Base-by-base conservation (phyloP, 2,888 invertebrate species). In the Gastrophysa polygoni region DNA sequence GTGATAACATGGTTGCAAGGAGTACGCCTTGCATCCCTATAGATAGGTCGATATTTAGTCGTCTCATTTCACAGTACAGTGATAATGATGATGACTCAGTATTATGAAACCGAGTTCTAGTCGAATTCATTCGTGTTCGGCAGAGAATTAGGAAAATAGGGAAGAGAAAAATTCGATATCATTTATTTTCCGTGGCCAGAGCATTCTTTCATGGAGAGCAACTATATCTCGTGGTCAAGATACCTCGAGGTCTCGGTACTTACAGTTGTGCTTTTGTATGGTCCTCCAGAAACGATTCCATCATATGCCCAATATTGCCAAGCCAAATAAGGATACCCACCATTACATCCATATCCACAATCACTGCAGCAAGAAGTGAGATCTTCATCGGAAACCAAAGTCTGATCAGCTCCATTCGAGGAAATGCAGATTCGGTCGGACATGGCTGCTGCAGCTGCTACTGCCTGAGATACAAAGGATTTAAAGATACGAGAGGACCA, bases 381-480 rank as follows among this genome's bases (percentile, higher is more conserved):
- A 81, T 95, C 91, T 76, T 93, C 91, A 24, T 93, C 88, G 1
- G 93, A 93, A 73, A 92, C 87, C 72, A 89, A 89, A 74, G 90
- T 87, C 77, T 91, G 85, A 16, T 83, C 76, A 16, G 85, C 84
- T 34, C 87, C 92, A 49, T 89, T 85, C 0, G 91, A 90, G 73
- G 89, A 88, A 69, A 92, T 92, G 80, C 95, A 95, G 38, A 88
- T 86, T 56, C 95, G 85, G 81, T 95, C 95, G 6, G 92, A 90
- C 90, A 94, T 94, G 1, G 93, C 91, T 78, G 92, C 92, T 0
- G 91, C 93, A 11, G 93, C 92, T 32, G 91, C 93, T 78, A 93
- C 92, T 3, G 93, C 94, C 87, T 86, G 68, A 3, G 68, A 60
- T 67, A 44, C 46, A n/a, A 24, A 29, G 10, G 34, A 29, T 24